Conservation (phyloP, 1,140 invertebrate genomes). For the Eupeodes corollae region DNA sequence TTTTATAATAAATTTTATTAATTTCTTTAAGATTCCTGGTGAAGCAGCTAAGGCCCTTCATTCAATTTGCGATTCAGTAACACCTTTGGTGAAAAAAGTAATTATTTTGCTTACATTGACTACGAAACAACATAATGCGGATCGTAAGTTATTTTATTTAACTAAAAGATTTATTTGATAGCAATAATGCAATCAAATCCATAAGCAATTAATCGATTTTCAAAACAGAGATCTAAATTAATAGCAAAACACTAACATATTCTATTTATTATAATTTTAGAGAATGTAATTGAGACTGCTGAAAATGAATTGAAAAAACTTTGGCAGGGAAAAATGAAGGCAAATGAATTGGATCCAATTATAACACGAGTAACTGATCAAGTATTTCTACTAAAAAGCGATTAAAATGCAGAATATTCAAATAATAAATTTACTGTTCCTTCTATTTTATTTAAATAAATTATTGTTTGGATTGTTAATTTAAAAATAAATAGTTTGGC, state of each 20-base stretch:
- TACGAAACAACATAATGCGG: neutral
- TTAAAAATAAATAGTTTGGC: no score
- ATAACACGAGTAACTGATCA: conserved; percentile 28
- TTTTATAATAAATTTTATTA: conserved; percentile 1
- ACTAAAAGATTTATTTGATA: neutral
- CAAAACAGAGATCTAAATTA: no score
- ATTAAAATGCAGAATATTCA: no score
- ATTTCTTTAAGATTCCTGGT: conserved; percentile 16
- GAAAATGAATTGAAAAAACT: conserved; percentile 14
- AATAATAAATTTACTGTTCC: no score
- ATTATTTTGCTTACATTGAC: conserved; percentile 27
- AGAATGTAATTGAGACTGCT: neutral
- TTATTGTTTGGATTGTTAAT: no score
- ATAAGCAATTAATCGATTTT: no score
- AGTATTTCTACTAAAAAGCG: conserved; percentile 6
- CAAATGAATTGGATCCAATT: conserved; percentile 22
- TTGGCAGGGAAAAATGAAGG: conserved; percentile 14
- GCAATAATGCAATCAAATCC: no score
- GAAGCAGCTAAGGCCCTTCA: conserved; percentile 24
- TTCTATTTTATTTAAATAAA: no score
- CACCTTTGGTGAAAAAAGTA: conserved; percentile 18
- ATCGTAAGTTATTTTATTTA: neutral
- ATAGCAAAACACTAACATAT: neutral
- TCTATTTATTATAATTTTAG: conserved; percentile 1
- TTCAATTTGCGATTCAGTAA: conserved; percentile 25